Conservation (phyloP, 1,140 invertebrate species). For the Leptopilina clavipes region DNA sequence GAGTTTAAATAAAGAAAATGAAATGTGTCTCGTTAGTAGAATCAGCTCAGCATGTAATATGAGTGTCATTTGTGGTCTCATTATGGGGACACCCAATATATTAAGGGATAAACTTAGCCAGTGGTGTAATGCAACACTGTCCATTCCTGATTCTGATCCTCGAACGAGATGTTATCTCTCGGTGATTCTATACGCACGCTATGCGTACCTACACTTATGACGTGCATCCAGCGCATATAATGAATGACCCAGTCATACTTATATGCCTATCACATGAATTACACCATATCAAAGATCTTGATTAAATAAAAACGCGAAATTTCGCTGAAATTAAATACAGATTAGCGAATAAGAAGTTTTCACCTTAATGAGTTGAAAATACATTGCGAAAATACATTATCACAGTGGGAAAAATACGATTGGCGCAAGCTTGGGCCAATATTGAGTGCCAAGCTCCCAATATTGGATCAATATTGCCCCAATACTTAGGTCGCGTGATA, state of each 20-base stretch:
- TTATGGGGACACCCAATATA: conserved; percentile 68
- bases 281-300: conserved; percentile 27
- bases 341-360: neutral
- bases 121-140: conserved; percentile 69
- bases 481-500: too few relatives aligned
- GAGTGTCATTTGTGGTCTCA: conserved; percentile 67
- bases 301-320: neutral
- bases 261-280: conserved; percentile 11
- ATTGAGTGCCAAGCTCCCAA: too few relatives aligned
- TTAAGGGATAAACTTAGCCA: conserved; percentile 68
- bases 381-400: neutral
- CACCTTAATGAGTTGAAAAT: neutral
- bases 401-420: neutral
- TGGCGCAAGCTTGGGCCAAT: too few relatives aligned
- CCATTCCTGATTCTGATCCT: conserved; percentile 64
- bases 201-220: conserved; percentile 39
- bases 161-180: conserved; percentile 69
- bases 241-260: conserved; percentile 12
- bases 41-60: conserved; percentile 54
- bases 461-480: too few relatives aligned
- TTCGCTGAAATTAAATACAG: neutral
- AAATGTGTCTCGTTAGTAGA: neutral
- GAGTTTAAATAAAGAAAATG: neutral
- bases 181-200: conserved; percentile 55
- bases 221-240: neutral